Evolutionary conservation across 2,797 vertebrate species (phyloP).

Genomic region (Scomberomorus guttatus): DNA sequence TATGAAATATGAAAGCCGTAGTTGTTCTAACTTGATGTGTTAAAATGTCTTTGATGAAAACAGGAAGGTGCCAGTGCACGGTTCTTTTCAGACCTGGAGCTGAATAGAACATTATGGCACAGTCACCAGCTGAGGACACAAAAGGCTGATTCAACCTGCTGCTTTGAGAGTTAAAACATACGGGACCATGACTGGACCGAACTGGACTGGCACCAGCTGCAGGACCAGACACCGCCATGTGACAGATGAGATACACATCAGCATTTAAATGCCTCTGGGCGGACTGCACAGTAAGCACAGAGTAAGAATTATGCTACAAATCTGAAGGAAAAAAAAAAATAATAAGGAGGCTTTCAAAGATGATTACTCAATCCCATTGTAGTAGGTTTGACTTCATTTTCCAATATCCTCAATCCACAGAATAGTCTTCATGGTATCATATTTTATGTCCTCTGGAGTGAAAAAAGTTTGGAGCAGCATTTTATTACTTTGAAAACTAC

Average conservation of each 20-base stretch:
- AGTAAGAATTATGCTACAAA: conserved; percentile 32
- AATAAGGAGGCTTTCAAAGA: conserved; percentile 29
- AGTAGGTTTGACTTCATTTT: conserved; percentile 52
- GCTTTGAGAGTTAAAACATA: conserved; percentile 48
- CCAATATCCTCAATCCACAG: conserved; percentile 50
- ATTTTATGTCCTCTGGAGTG: conserved; percentile 64
- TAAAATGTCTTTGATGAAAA: conserved; percentile 72
- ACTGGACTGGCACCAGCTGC: conserved; percentile 20
- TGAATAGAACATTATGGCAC: conserved; percentile 75
- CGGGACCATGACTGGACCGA: conserved; percentile 32
- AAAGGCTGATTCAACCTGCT: conserved; percentile 69
- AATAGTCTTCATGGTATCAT: conserved; percentile 48
- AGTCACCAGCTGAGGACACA: conserved; percentile 49
- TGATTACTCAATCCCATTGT: conserved; percentile 51
- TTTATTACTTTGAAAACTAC: conserved; percentile 61
- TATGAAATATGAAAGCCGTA: conserved; percentile 67
- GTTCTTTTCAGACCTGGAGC: conserved; percentile 55
- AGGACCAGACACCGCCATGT: conserved; percentile 13
- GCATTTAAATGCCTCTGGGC: conserved; percentile 11
- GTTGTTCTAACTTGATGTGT: conserved; percentile 65
- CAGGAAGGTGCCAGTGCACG: conserved; percentile 49
- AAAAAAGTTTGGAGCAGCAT: conserved; percentile 44
- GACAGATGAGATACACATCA: conserved; percentile 46
- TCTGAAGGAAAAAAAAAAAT: conserved; percentile 5
- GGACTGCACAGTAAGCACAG: conserved; percentile 13